Evolutionary conservation across 2,888 invertebrate genomes (phyloP).

Genomic region (Holacanthella duospinosa): DNA sequence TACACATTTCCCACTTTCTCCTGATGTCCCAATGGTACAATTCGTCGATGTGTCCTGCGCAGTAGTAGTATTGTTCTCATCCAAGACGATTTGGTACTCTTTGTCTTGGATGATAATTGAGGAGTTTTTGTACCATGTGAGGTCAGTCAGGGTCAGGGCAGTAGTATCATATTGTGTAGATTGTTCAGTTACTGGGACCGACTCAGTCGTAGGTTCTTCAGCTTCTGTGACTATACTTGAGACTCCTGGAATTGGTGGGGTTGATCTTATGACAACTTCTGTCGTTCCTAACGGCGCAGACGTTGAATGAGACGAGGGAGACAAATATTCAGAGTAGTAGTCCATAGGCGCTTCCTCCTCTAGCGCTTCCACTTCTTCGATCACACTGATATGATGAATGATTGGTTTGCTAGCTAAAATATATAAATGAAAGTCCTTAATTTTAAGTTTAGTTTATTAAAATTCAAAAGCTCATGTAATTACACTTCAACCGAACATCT

Average conservation of each 20-base stretch:
- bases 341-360: no score
- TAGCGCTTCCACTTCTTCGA: no score
- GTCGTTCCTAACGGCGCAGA: no score
- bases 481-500: no score
- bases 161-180: neutral
- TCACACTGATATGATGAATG: no score
- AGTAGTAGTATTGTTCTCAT: neutral
- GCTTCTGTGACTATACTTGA: neutral
- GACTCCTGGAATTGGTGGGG: neutral
- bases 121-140: neutral
- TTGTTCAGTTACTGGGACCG: neutral
- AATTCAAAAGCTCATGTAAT: no score
- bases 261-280: no score
- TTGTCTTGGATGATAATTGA: neutral
- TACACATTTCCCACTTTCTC: constrained; percentile 15
- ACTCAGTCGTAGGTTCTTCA: neutral
- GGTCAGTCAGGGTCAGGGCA: neutral
- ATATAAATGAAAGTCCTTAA: no score
- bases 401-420: no score
- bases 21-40: neutral
- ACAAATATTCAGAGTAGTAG: no score
- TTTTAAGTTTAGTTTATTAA: no score
- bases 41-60: neutral
- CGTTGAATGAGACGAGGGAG: no score
- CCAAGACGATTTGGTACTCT: neutral